phyloP scores from a whole-genome alignment of 2,888 invertebrate species.

The Chalcis sispes region DNA sequence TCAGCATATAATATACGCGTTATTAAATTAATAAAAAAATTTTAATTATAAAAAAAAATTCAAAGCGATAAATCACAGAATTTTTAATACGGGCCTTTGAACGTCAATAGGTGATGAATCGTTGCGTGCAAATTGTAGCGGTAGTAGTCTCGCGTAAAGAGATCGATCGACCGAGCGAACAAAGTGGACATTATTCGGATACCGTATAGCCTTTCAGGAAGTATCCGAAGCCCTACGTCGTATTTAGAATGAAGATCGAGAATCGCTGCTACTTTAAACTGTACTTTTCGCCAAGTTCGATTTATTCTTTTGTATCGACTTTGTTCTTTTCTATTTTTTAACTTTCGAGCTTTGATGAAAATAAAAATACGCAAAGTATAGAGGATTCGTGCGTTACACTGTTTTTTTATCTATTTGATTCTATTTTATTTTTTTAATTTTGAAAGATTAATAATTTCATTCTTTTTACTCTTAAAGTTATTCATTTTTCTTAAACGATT shows the following conservation, averaged over 20 bases:
- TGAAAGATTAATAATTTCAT: no score
- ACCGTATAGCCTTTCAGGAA: constrained; percentile 44
- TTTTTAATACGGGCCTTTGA: constrained; percentile 5
- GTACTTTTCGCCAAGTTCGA: background rate
- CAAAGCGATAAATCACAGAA: constrained; percentile 3
- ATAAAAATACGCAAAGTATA: no score
- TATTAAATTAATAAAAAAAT: no score
- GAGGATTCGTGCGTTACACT: no score
- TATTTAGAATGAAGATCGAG: constrained; percentile 27
- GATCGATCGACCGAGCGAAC: constrained; percentile 38
- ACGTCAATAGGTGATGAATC: constrained; percentile 10
- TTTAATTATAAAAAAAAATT: no score
- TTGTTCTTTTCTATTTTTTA: background rate
- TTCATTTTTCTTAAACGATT: no score
- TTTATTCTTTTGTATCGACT: background rate
- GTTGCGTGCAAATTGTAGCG: background rate
- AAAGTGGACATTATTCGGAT: constrained; percentile 53
- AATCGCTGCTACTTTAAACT: constrained; percentile 9
- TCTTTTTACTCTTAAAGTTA: no score
- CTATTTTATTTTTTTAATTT: no score
- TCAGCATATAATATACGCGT: no score
- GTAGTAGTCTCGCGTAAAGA: constrained; percentile 14
- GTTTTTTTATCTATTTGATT: no score
- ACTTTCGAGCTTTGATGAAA: background rate
- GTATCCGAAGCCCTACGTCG: constrained; percentile 14